Percentiles rank a stretch among this genome's conserved stretches.
These are phyloP conservation scores for Festucalex cinctus DNA, from an alignment of 2,113 vertebrate genomes.

Conservation along the genomic window DNA sequence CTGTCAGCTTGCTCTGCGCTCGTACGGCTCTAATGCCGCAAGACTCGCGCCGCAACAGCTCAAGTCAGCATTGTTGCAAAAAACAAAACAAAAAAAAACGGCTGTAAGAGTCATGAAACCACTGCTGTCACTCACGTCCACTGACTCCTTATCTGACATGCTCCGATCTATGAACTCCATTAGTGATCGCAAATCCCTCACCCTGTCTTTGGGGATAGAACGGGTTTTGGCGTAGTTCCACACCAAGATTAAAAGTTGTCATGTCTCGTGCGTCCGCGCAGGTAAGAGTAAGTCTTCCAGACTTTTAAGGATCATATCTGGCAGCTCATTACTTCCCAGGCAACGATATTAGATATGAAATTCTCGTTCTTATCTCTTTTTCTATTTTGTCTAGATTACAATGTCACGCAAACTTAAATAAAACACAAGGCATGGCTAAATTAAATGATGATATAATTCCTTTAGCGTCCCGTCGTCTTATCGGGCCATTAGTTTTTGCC, in stretches of 20 bases:
- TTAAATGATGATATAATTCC: conserved; percentile 11
- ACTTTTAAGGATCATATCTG: conserved; percentile 58
- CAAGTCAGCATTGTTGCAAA: conserved; percentile 48
- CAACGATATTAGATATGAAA: conserved; percentile 44
- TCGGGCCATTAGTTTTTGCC: neutral
- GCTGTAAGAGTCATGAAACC: conserved; percentile 34
- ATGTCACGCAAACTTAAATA: conserved; percentile 32
- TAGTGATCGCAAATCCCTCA: conserved; percentile 67
- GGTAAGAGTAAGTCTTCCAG: conserved; percentile 47
- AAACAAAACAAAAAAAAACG: too few species aligned
- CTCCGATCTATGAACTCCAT: conserved; percentile 75
- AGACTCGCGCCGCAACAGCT: conserved; percentile 35
- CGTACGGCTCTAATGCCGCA: conserved; percentile 33
- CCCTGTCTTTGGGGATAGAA: conserved; percentile 64
- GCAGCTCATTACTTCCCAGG: conserved; percentile 62
- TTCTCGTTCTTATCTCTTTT: conserved; percentile 13
- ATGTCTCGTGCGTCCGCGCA: conserved; percentile 59
- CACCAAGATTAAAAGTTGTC: conserved; percentile 75
- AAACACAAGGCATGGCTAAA: conserved; percentile 24
- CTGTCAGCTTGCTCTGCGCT: conserved; percentile 80
- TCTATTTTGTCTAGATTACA: conserved; percentile 31
- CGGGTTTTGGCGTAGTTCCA: conserved; percentile 66
- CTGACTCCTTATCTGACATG: conserved; percentile 68
- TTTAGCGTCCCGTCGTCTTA: conserved; percentile 4
- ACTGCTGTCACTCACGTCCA: conserved; percentile 59